These are phyloP conservation scores for Scaptomyza graminum DNA, from an alignment of 1,140 invertebrate species.

Conservation along the genomic window DNA sequence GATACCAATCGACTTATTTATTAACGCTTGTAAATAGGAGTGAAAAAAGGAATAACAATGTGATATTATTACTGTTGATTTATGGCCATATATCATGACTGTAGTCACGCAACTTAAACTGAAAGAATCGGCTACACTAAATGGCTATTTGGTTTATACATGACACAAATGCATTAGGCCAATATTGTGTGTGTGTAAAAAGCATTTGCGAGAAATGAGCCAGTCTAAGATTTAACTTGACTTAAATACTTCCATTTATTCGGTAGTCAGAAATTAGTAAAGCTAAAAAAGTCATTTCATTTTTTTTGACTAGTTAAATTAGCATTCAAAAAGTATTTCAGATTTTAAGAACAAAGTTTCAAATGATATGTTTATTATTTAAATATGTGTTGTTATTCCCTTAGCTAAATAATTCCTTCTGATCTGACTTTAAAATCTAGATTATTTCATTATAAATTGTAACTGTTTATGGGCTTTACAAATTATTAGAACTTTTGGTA, in stretches of 20 bases:
- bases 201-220: background rate
- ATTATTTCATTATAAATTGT: conserved; percentile 2
- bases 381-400: too few relatives aligned
- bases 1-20: conserved; percentile 17
- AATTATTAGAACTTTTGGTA: background rate
- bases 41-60: conserved; percentile 13
- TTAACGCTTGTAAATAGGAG: conserved; percentile 24
- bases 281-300: too few relatives aligned
- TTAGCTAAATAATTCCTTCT: too few relatives aligned
- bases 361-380: too few relatives aligned
- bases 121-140: conserved; percentile 1
- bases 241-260: background rate
- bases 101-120: conserved; percentile 46
- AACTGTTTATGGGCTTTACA: background rate
- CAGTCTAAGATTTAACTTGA: background rate
- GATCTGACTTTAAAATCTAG: background rate
- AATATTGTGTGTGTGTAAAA: background rate
- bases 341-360: too few relatives aligned
- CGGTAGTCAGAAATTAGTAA: too few relatives aligned
- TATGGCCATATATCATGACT: conserved; percentile 3
- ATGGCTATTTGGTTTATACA: conserved; percentile 45
- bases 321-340: too few relatives aligned
- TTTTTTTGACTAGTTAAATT: too few relatives aligned
- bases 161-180: conserved; percentile 58
- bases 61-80: conserved; percentile 11